Evolutionary conservation across 2,888 invertebrate genomes (phyloP).

Genomic region (Eupithecia vulgata): DNA sequence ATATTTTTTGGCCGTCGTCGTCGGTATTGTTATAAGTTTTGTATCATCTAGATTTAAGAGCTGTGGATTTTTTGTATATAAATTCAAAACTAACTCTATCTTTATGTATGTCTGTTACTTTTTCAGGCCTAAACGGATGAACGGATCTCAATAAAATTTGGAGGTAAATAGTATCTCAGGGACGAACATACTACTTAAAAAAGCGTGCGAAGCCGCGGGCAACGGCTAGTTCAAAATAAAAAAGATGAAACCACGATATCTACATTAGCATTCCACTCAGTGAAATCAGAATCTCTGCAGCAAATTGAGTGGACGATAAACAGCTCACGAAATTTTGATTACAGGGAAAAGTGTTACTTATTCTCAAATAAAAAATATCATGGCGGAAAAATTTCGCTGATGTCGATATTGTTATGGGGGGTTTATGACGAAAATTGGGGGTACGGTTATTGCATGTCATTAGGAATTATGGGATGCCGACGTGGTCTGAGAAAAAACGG

Average conservation of each 20-base stretch:
- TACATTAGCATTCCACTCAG: slow-evolving; percentile 45
- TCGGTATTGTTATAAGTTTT: too few relatives aligned
- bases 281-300: slow-evolving; percentile 73
- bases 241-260: background rate
- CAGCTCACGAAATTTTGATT: slow-evolving; percentile 80
- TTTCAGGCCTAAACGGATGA: too few relatives aligned
- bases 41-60: too few relatives aligned
- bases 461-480: slow-evolving; percentile 83
- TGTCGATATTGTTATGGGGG: slow-evolving; percentile 84
- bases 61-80: too few relatives aligned
- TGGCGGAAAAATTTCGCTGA: slow-evolving; percentile 76
- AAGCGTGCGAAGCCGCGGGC: too few relatives aligned
- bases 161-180: too few relatives aligned
- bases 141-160: too few relatives aligned
- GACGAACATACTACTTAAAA: too few relatives aligned
- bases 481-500: slow-evolving; percentile 71
- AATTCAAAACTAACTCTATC: too few relatives aligned
- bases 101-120: too few relatives aligned
- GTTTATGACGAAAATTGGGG: slow-evolving; percentile 84
- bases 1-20: too few relatives aligned
- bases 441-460: slow-evolving; percentile 85
- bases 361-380: slow-evolving; percentile 76
- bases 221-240: slow-evolving; percentile 1
- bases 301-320: slow-evolving; percentile 83
- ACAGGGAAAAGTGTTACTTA: slow-evolving; percentile 81